Percentiles rank a stretch among this genome's conserved stretches.
Conservation (phyloP, 1,140 invertebrate species). For the Calosoma granatense region DNA sequence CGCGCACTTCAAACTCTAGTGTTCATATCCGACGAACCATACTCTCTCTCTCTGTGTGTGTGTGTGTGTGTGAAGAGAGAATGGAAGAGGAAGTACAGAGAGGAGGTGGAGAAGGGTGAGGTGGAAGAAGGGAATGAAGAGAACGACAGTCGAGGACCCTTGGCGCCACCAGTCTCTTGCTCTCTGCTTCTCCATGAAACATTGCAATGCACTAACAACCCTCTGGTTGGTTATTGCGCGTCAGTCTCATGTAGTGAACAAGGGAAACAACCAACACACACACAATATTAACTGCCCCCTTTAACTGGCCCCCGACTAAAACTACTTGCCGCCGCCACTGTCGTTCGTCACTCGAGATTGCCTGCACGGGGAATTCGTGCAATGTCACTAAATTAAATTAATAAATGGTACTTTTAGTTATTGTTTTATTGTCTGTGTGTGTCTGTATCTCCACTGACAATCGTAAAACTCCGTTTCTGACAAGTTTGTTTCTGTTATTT, state of each 20-base stretch:
- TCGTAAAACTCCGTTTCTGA: too few species aligned
- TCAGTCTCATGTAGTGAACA: background rate
- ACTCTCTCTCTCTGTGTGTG: too few species aligned
- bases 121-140: too few species aligned
- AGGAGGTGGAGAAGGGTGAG: too few species aligned
- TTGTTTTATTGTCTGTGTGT: constrained; percentile 9
- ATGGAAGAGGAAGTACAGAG: too few species aligned
- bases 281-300: background rate
- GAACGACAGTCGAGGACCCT: background rate
- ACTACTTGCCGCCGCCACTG: background rate
- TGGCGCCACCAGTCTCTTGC: background rate
- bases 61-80: background rate
- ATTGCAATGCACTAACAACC: constrained; percentile 6
- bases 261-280: background rate
- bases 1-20: background rate
- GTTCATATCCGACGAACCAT: background rate
- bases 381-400: constrained; percentile 4
- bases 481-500: too few species aligned
- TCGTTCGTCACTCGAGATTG: background rate
- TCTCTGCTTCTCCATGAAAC: constrained; percentile 1
- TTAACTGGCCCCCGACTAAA: background rate
- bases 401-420: constrained; percentile 7
- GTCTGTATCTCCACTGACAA: too few species aligned
- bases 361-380: background rate
- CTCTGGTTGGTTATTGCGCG: background rate